Percentiles rank a stretch among this genome's conserved stretches.
Conservation (phyloP, 2,797 vertebrate species). For the Enteromius radiatus region DNA sequence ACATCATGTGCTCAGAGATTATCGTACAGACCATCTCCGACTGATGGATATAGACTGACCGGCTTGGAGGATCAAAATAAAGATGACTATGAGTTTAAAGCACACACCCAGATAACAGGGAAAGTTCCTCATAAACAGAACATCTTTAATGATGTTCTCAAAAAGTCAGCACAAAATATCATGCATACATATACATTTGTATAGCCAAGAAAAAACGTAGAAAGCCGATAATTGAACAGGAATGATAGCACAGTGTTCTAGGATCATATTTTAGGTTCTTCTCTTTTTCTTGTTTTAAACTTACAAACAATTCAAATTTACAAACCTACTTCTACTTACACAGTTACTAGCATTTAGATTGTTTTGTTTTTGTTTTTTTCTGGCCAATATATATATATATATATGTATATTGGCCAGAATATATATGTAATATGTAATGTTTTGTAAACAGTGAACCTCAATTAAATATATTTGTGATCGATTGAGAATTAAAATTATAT, state of each 20-base stretch:
- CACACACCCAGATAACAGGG: conserved; percentile 35
- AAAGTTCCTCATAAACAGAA: background rate
- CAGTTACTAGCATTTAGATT: too few relatives aligned
- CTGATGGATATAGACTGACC: conserved; percentile 69
- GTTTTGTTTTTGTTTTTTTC: too few relatives aligned
- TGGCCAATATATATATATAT: too few relatives aligned
- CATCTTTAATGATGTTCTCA: background rate
- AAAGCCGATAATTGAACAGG: too few relatives aligned
- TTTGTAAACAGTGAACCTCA: too few relatives aligned
- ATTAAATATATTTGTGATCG: too few relatives aligned
- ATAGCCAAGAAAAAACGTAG: background rate
- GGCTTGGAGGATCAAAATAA: conserved; percentile 72
- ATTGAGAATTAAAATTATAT: too few relatives aligned
- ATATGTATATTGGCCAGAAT: too few relatives aligned
- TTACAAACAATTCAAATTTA: too few relatives aligned
- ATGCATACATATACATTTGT: background rate
- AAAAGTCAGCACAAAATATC: background rate
- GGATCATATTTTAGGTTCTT: background rate
- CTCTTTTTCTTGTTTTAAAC: too few relatives aligned
- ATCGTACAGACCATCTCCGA: conserved; percentile 76
- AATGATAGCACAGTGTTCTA: background rate
- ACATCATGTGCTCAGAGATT: conserved; percentile 56
- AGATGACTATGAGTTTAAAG: conserved; percentile 58
- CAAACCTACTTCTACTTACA: too few relatives aligned
- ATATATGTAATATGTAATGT: too few relatives aligned